Conservation (phyloP, 2,888 invertebrate species). For the Myathropa florea region DNA sequence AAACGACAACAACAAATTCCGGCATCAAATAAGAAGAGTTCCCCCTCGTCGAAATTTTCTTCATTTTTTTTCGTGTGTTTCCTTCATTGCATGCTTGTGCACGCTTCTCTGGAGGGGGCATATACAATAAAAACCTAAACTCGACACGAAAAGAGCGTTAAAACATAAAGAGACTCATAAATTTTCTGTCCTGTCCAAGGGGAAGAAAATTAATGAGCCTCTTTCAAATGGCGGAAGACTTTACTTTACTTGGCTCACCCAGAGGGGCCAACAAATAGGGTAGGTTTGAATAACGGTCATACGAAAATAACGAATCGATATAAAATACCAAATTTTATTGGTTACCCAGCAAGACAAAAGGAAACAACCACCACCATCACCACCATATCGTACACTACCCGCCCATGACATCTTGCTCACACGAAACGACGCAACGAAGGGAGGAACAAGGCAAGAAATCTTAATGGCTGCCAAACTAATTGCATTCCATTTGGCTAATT, state of each 20-base stretch:
- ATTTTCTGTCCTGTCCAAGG: conserved; percentile 20
- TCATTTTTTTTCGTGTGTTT: not conserved
- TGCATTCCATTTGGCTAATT: conserved; percentile 71
- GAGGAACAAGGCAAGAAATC: conserved; percentile 36
- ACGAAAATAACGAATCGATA: conserved; percentile 17
- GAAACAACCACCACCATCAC: conserved; percentile 13
- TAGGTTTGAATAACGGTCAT: conserved; percentile 40
- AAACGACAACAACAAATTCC: not conserved
- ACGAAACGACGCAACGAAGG: not conserved
- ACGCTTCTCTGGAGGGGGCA: conserved; percentile 3
- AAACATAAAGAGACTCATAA: conserved; percentile 56
- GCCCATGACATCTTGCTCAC: not conserved
- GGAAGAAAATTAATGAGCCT: conserved; percentile 39
- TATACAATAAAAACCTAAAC: not conserved
- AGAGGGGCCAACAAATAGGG: conserved; percentile 30
- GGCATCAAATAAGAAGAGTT: not conserved
- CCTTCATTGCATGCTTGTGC: not conserved
- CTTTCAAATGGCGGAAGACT: not conserved
- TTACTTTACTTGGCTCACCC: conserved; percentile 5
- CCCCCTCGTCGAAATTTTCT: conserved; percentile 3
- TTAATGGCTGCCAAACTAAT: conserved; percentile 71
- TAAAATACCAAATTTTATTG: conserved; percentile 63
- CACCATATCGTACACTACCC: conserved; percentile 33
- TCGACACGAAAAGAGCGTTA: conserved; percentile 58
- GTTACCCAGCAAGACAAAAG: conserved; percentile 23